These are phyloP conservation scores for Diorhabda elongata DNA, from an alignment of 1,140 invertebrate genomes.

Conservation along the genomic window DNA sequence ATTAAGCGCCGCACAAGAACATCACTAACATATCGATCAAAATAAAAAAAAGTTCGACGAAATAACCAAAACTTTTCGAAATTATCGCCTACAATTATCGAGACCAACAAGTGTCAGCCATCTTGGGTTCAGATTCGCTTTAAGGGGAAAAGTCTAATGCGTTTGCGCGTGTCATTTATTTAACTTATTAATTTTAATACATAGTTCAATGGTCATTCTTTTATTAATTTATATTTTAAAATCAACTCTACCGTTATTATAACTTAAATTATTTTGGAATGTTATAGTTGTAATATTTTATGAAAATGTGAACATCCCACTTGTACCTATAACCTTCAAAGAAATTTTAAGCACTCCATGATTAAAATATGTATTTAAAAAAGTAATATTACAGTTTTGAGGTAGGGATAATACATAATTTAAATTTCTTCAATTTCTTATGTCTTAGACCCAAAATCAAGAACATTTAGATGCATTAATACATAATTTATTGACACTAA, in stretches of 20 bases:
- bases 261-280: too few species aligned
- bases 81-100: conserved; percentile 23
- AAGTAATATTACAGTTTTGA: too few species aligned
- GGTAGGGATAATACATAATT: too few species aligned
- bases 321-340: too few species aligned
- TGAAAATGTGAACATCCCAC: too few species aligned
- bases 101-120: conserved; percentile 45
- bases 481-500: too few species aligned
- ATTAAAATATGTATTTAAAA: too few species aligned
- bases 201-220: conserved; percentile 2
- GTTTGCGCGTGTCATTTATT: not conserved
- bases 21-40: not conserved
- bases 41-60: conserved; percentile 22
- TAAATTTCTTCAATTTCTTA: too few species aligned
- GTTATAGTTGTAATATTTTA: too few species aligned
- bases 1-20: conserved; percentile 12
- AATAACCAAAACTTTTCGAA: conserved; percentile 20
- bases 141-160: not conserved
- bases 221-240: not conserved
- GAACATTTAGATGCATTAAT: too few species aligned
- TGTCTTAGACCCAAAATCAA: too few species aligned
- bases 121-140: conserved; percentile 27
- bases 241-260: not conserved
- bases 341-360: too few species aligned
- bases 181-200: conserved; percentile 1